These are phyloP conservation scores for Cybosia mesomella DNA, from an alignment of 2,888 invertebrate species.

Conservation along the genomic window DNA sequence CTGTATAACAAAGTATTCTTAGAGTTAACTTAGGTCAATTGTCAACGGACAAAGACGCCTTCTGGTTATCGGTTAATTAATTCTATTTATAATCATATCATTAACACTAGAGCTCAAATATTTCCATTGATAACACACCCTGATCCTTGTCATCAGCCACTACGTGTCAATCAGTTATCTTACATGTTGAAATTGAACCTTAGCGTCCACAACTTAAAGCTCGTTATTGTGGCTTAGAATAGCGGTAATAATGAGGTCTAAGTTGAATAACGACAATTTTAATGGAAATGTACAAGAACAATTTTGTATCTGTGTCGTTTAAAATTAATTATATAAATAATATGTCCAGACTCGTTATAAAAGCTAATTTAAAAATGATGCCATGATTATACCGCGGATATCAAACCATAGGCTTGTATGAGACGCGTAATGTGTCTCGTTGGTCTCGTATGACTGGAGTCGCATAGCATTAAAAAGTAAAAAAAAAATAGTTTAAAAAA, in stretches of 20 bases:
- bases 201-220: conserved; percentile 19
- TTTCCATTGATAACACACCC: conserved; percentile 39
- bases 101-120: conserved; percentile 33
- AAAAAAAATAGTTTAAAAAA: too few relatives aligned
- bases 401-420: too few relatives aligned
- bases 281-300: not conserved
- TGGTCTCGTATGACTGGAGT: too few relatives aligned
- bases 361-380: too few relatives aligned
- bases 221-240: not conserved
- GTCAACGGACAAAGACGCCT: conserved; percentile 25
- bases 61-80: conserved; percentile 35
- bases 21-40: conserved; percentile 39
- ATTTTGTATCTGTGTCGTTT: not conserved
- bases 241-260: not conserved
- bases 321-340: not conserved
- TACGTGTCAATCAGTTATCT: not conserved
- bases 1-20: conserved; percentile 13
- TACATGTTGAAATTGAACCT: conserved; percentile 13
- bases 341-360: not conserved
- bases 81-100: conserved; percentile 53
- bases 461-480: too few relatives aligned
- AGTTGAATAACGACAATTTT: not conserved
- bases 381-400: too few relatives aligned
- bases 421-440: too few relatives aligned
- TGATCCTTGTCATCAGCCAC: conserved; percentile 14